Percentiles rank a stretch among this genome's conserved stretches.
Evolutionary conservation across 2,888 invertebrate species (phyloP).

Genomic region (Sylvicola fuscatus): DNA sequence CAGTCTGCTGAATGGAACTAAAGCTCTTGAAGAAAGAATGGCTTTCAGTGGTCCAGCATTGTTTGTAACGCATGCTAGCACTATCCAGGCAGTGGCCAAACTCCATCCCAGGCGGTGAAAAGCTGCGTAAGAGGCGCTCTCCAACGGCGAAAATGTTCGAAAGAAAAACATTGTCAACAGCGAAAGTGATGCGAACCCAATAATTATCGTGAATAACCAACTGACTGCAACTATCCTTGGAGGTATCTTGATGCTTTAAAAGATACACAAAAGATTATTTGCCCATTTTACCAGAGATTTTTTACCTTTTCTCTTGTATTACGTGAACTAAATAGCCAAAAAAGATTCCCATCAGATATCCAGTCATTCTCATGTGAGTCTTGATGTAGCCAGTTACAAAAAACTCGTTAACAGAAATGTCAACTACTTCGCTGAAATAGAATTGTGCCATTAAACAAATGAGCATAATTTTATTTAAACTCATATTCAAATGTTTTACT

Average conservation of each 20-base stretch:
- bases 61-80: slow-evolving; percentile 41
- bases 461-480: background rate
- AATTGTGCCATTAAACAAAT: too few species aligned
- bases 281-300: slow-evolving; percentile 6
- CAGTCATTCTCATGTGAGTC: slow-evolving; percentile 52
- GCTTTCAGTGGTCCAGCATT: slow-evolving; percentile 32
- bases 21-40: slow-evolving; percentile 19
- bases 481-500: slow-evolving; percentile 29
- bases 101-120: slow-evolving; percentile 48
- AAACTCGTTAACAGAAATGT: slow-evolving; percentile 38
- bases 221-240: slow-evolving; percentile 16
- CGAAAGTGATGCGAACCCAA: slow-evolving; percentile 35
- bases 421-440: slow-evolving; percentile 40
- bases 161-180: slow-evolving; percentile 41
- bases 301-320: slow-evolving; percentile 39
- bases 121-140: slow-evolving; percentile 41
- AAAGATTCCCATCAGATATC: slow-evolving; percentile 43
- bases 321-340: slow-evolving; percentile 43
- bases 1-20: slow-evolving; percentile 42
- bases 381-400: slow-evolving; percentile 46
- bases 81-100: slow-evolving; percentile 42
- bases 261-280: slow-evolving; percentile 3
- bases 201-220: slow-evolving; percentile 16
- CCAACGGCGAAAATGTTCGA: slow-evolving; percentile 33
- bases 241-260: slow-evolving; percentile 21